Evolutionary conservation across 2,797 vertebrate genomes (phyloP).

Genomic region (Gymnocypris eckloni): DNA sequence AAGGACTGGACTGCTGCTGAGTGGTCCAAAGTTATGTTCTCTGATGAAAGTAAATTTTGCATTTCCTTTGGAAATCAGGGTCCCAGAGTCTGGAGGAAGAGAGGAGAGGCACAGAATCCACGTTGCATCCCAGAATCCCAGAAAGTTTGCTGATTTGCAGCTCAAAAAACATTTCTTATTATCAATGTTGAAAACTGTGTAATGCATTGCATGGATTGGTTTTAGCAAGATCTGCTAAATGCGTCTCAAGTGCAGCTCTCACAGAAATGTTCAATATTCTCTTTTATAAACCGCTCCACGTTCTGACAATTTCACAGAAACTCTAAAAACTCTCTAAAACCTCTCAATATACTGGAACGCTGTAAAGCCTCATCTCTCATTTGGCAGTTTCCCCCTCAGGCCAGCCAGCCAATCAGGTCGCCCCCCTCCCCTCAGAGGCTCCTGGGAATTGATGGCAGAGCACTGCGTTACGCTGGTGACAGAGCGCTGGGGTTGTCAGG

Average conservation of each 20-base stretch:
- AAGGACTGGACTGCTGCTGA: too few species aligned
- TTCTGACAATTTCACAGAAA: slow-evolving; percentile 42
- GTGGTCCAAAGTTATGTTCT: too few species aligned
- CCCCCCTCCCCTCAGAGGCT: slow-evolving; percentile 62
- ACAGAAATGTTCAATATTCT: slow-evolving; percentile 9
- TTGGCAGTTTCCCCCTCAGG: slow-evolving; percentile 48
- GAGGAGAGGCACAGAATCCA: too few species aligned
- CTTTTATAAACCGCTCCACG: not conserved
- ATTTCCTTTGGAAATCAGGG: too few species aligned
- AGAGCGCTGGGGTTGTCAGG: slow-evolving; percentile 78
- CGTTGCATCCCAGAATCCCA: too few species aligned
- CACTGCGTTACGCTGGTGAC: slow-evolving; percentile 63
- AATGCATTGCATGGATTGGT: not conserved
- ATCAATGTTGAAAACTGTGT: not conserved
- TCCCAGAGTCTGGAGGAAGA: too few species aligned
- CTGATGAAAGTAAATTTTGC: too few species aligned
- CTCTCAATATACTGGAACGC: slow-evolving; percentile 35
- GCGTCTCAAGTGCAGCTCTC: not conserved
- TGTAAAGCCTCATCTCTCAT: slow-evolving; percentile 37
- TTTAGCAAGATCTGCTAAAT: not conserved
- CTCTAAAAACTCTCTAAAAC: slow-evolving; percentile 50
- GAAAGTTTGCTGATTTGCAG: not conserved
- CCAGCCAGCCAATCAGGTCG: slow-evolving; percentile 51
- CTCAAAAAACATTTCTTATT: not conserved
- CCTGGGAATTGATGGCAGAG: slow-evolving; percentile 63